Percentiles rank a stretch among this genome's conserved stretches.
Evolutionary conservation across 2,888 invertebrate genomes (phyloP).

Genomic region (Trichopoda pennipes): DNA sequence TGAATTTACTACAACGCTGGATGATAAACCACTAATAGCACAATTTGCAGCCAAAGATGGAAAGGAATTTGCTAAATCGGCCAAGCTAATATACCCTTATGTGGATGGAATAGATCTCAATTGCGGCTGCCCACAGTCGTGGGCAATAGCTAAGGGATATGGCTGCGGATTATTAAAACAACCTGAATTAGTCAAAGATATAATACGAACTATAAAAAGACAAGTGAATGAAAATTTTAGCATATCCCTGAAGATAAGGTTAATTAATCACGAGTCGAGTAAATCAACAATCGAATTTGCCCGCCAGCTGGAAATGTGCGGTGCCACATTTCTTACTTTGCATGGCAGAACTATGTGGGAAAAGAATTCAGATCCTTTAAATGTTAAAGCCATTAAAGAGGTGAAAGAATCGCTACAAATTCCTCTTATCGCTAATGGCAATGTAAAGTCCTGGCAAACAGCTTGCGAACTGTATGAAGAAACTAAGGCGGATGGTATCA

Average conservation of each 20-base stretch:
- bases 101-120: slow-evolving; percentile 97
- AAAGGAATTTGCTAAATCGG: slow-evolving; percentile 91
- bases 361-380: slow-evolving; percentile 86
- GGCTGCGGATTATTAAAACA: slow-evolving; percentile 91
- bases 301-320: slow-evolving; percentile 89
- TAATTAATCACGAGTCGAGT: slow-evolving; percentile 80
- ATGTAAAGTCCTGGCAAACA: slow-evolving; percentile 88
- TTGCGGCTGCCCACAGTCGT: slow-evolving; percentile 98
- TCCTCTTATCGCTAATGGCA: slow-evolving; percentile 97
- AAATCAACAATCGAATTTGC: slow-evolving; percentile 90
- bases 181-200: slow-evolving; percentile 91
- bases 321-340: slow-evolving; percentile 93
- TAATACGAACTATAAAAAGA: slow-evolving; percentile 89
- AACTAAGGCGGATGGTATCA: slow-evolving; percentile 91
- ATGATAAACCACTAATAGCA: slow-evolving; percentile 92
- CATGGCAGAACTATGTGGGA: slow-evolving; percentile 95
- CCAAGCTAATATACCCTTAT: slow-evolving; percentile 91
- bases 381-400: slow-evolving; percentile 86
- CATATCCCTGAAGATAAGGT: slow-evolving; percentile 95
- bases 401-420: slow-evolving; percentile 85
- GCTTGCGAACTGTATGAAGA: slow-evolving; percentile 85
- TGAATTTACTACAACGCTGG: slow-evolving; percentile 89
- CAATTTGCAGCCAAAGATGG: slow-evolving; percentile 96
- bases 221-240: slow-evolving; percentile 87
- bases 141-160: slow-evolving; percentile 95